Conservation (phyloP, 2,113 vertebrate genomes). For the Thunnus maccoyii region DNA sequence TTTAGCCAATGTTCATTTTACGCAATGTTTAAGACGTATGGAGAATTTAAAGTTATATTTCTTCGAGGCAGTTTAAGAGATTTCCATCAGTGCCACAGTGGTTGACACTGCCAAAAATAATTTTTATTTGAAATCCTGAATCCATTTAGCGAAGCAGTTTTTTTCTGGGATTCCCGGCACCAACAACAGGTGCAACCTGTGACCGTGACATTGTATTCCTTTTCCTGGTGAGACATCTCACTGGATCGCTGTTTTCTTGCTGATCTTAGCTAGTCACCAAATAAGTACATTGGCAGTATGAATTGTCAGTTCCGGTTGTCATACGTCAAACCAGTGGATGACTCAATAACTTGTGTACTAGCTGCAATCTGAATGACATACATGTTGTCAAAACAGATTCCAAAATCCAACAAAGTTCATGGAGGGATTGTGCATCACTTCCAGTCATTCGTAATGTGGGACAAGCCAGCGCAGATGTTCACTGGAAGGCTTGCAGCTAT, state of each 20-base stretch:
- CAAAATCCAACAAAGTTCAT: constrained; percentile 36
- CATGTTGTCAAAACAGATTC: constrained; percentile 58
- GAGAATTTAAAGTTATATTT: not conserved
- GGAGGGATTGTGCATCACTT: constrained; percentile 68
- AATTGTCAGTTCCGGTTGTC: not conserved
- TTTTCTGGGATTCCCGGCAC: constrained; percentile 16
- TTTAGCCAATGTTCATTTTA: not conserved
- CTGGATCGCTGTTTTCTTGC: constrained; percentile 26
- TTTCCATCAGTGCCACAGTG: not conserved
- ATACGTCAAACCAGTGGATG: constrained; percentile 11
- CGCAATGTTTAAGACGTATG: not conserved
- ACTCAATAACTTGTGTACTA: constrained; percentile 20
- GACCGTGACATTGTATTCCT: constrained; percentile 18
- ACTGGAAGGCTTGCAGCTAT: constrained; percentile 13
- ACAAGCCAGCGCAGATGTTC: constrained; percentile 69
- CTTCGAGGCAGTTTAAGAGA: not conserved
- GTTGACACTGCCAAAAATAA: not conserved
- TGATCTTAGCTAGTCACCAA: constrained; percentile 4
- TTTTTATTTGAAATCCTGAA: constrained; percentile 22
- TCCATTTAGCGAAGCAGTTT: not conserved
- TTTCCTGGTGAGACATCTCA: not conserved
- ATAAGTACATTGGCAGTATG: constrained; percentile 17
- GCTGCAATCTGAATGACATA: constrained; percentile 38
- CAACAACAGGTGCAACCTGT: constrained; percentile 41
- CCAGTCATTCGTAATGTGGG: constrained; percentile 62